Base-by-base conservation (phyloP, 2,888 invertebrate genomes). In the Atethmia centrago region DNA sequence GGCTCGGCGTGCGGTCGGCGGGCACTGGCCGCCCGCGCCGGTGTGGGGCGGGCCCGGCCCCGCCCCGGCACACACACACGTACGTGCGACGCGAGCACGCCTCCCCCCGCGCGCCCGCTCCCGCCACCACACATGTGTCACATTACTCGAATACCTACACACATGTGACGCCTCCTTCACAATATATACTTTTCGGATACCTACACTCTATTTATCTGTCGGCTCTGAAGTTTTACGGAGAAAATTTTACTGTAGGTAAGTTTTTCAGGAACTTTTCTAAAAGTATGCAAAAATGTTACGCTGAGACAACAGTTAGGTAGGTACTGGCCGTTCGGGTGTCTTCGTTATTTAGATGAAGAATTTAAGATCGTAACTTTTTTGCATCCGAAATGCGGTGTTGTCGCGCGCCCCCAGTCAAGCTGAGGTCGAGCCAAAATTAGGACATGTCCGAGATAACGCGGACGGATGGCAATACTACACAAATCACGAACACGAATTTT, bases 81-180 rank as follows among this genome's bases (percentile, higher is more conserved):
- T 72, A 70, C 74, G 81, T 83, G 79, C 84, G 76, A 79, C 71
- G 75, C 88, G 85, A 90, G 87, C 86, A 85, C 88, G 86, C 86
- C 90, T 86, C 84, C 88, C 82, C 85, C 88, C 88, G 84, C 83
- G 90, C 80, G 90, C 90, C 91, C 88, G 89, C 28, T 74, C 94
- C 94, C 85, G 84, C 86, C 83, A 73, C 79, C 88, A 88, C 92
- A 93, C 93, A 92, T 92, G 92, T 93, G 94, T 92, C 95, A 94
- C 95, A 93, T 93, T 90, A 90, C 90, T 86, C 77, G 88, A 87
- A 92, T 94, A 94, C 94, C 93, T 92, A 94, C 94, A 94, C 92
- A 94, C 90, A 94, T 93, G 94, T 94, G 94, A 95, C 95, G 95
- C 95, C 95, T 94, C 92, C 95, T 93, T 87, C 92, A 90, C 92